A percentile compares a stretch with the other conserved stretches of the same genome.
These are phyloP conservation scores for Diceros bicornis DNA, from an alignment of 2,797 vertebrate species.

Conservation along the genomic window DNA sequence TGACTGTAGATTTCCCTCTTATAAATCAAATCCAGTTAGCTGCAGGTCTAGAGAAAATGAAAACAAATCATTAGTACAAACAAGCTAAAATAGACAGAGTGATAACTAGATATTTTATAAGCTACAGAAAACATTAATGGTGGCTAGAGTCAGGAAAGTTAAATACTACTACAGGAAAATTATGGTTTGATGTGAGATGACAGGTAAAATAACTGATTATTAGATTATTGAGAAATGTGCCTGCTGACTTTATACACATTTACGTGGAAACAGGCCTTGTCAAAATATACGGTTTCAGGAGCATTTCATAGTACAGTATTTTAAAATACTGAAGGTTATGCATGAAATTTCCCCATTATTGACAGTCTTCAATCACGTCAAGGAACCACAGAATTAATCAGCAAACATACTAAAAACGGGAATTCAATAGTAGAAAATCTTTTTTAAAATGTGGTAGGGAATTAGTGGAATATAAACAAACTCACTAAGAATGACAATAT, in stretches of 20 bases:
- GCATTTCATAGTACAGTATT: not conserved
- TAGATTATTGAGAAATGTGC: conserved; percentile 77
- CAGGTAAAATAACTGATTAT: conserved; percentile 79
- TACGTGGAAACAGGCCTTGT: conserved; percentile 56
- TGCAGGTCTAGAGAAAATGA: conserved; percentile 93
- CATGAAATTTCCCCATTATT: conserved; percentile 43
- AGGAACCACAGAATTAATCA: not conserved
- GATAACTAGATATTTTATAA: conserved; percentile 89
- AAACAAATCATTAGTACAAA: conserved; percentile 91
- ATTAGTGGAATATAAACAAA: not conserved
- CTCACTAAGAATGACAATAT: not conserved
- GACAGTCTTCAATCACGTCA: conserved; percentile 46
- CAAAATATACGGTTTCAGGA: conserved; percentile 72
- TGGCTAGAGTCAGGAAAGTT: conserved; percentile 82
- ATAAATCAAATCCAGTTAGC: conserved; percentile 92
- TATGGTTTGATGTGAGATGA: conserved; percentile 82
- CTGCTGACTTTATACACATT: conserved; percentile 77
- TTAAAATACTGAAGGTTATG: not conserved
- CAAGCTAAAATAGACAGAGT: conserved; percentile 88
- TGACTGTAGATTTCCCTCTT: conserved; percentile 89
- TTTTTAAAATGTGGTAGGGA: not conserved
- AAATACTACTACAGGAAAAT: conserved; percentile 83
- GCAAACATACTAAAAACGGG: conserved; percentile 52
- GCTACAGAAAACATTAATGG: conserved; percentile 86
- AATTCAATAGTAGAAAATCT: not conserved